Evolutionary conservation across 2,113 vertebrate genomes (phyloP).

Genomic region (Morone saxatilis): DNA sequence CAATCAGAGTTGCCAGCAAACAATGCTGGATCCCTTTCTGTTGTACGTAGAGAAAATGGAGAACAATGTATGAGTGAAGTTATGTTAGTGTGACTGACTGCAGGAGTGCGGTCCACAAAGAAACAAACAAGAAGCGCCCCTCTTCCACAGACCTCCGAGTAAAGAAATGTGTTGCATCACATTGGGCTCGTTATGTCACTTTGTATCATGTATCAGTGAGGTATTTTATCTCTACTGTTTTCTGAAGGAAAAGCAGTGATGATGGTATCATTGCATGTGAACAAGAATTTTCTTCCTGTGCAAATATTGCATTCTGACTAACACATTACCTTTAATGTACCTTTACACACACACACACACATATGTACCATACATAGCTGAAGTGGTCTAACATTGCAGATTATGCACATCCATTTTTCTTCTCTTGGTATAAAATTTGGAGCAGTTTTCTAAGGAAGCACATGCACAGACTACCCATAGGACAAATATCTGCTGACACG

Average conservation of each 20-base stretch:
- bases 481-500: not conserved
- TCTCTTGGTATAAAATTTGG: not conserved
- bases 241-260: not conserved
- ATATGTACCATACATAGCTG: not conserved
- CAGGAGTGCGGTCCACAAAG: conserved; percentile 7
- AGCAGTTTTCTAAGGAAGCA: not conserved
- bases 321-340: too few relatives aligned
- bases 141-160: not conserved
- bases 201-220: too few relatives aligned
- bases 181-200: not conserved
- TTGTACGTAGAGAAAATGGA: not conserved
- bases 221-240: not conserved
- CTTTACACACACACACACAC: not conserved
- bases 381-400: not conserved
- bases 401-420: not conserved
- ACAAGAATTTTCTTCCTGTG: not conserved
- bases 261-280: not conserved
- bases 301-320: not conserved
- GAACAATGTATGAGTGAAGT: not conserved
- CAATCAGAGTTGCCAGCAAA: conserved; percentile 15
- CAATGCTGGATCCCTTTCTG: conserved; percentile 1
- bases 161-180: not conserved
- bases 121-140: not conserved
- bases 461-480: not conserved
- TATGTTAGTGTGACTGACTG: not conserved